Percentiles rank a stretch among this genome's conserved stretches.
Conservation (phyloP, 2,113 vertebrate species). For the Elgaria multicarinata region DNA sequence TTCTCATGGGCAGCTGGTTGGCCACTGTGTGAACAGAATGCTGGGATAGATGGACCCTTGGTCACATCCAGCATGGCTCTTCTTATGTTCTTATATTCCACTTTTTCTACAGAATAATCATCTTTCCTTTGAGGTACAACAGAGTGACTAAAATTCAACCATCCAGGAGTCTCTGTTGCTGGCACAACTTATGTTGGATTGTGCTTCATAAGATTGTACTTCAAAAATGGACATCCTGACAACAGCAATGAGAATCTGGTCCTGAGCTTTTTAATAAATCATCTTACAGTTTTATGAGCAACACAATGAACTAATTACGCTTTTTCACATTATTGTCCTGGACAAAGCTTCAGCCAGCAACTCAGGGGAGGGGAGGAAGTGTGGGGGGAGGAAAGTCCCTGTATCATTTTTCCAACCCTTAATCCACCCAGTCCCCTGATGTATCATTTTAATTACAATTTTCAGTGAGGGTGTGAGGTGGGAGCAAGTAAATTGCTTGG, state of each 20-base stretch:
- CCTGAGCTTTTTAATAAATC: background rate
- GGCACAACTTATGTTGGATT: background rate
- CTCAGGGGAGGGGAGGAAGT: background rate
- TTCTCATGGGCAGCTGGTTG: too few species aligned
- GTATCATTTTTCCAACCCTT: background rate
- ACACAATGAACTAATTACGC: slow-evolving; percentile 21
- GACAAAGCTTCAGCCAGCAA: background rate
- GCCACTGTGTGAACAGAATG: too few species aligned
- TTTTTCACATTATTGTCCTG: slow-evolving; percentile 28
- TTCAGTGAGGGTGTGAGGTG: slow-evolving; percentile 21
- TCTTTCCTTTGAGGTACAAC: background rate
- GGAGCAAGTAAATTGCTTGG: slow-evolving; percentile 35
- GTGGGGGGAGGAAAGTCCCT: background rate
- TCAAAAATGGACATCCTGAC: background rate
- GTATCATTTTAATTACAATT: background rate
- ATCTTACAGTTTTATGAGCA: slow-evolving; percentile 3
- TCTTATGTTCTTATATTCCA: too few species aligned
- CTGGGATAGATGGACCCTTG: too few species aligned
- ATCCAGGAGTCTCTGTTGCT: background rate
- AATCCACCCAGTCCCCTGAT: slow-evolving; percentile 29
- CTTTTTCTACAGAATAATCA: background rate
- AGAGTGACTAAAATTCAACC: background rate
- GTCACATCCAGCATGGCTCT: too few species aligned
- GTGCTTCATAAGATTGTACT: too few species aligned
- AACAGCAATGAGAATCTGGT: background rate